These are phyloP conservation scores for Augochlorella aurata DNA, from an alignment of 2,888 invertebrate genomes.

Conservation along the genomic window DNA sequence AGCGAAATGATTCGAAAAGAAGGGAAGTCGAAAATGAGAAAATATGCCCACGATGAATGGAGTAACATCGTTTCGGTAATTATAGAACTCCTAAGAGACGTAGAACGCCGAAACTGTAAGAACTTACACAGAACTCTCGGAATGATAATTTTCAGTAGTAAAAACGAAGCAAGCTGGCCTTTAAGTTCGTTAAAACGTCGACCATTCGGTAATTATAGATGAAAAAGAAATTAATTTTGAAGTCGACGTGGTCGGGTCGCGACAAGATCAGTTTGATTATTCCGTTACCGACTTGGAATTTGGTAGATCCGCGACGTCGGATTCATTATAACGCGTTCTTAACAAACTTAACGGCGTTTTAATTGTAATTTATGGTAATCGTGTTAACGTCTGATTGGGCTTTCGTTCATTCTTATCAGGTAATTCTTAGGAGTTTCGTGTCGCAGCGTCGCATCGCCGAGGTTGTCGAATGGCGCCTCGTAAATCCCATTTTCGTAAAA, in stretches of 20 bases:
- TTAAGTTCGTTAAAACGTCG: background rate
- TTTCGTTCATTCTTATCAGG: background rate
- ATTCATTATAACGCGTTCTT: background rate
- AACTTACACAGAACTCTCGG: background rate
- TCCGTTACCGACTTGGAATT: background rate
- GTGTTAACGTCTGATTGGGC: background rate
- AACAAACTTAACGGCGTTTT: background rate
- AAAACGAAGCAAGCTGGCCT: background rate
- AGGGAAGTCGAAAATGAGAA: no score
- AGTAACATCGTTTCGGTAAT: no score
- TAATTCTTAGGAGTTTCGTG: background rate
- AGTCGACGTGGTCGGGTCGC: background rate
- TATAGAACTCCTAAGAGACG: background rate
- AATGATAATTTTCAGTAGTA: no score
- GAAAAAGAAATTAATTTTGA: background rate
- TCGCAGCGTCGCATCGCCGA: background rate
- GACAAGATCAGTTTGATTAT: background rate
- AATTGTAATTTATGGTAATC: constrained; percentile 6
- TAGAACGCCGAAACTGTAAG: background rate
- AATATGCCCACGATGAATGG: background rate
- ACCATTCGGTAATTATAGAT: background rate
- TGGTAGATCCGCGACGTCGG: background rate
- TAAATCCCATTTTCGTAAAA: background rate
- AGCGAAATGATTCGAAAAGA: no score
- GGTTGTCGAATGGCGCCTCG: background rate